Percentiles rank a stretch among this genome's conserved stretches.
Evolutionary conservation across 2,113 vertebrate genomes (phyloP).

Genomic region (Tupaia chinensis): DNA sequence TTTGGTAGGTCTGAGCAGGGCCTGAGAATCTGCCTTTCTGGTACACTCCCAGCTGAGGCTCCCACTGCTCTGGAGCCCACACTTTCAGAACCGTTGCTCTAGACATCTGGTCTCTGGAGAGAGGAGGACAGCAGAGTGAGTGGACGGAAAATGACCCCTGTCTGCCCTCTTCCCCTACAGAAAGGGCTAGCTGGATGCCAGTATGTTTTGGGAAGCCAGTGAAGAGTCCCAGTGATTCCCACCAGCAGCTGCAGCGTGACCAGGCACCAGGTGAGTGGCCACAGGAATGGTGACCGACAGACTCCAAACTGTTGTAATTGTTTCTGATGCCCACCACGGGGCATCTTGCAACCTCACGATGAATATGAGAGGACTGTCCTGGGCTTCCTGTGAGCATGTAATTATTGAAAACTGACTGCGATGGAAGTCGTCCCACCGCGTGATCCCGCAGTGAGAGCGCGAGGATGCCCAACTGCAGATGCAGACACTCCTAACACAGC

Average conservation of each 20-base stretch:
- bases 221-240: not conserved
- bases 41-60: rapidly evolving
- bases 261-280: not conserved
- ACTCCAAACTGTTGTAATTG: not conserved
- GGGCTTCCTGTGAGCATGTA: not conserved
- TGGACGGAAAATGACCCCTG: not conserved
- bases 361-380: not conserved
- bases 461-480: not conserved
- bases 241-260: not conserved
- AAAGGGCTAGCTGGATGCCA: not conserved
- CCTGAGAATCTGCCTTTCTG: not conserved
- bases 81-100: not conserved
- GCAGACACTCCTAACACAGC: not conserved
- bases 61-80: not conserved
- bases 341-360: not conserved
- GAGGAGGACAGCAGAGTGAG: not conserved
- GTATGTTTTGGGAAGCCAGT: not conserved
- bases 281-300: not conserved
- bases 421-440: not conserved
- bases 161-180: not conserved
- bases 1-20: not conserved
- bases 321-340: not conserved
- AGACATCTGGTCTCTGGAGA: not conserved
- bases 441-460: not conserved
- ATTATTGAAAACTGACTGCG: slow-evolving; percentile 42